Percentiles rank a stretch among this genome's conserved stretches.
Conservation (phyloP, 2,797 vertebrate species). For the Eutrigla gurnardus region DNA sequence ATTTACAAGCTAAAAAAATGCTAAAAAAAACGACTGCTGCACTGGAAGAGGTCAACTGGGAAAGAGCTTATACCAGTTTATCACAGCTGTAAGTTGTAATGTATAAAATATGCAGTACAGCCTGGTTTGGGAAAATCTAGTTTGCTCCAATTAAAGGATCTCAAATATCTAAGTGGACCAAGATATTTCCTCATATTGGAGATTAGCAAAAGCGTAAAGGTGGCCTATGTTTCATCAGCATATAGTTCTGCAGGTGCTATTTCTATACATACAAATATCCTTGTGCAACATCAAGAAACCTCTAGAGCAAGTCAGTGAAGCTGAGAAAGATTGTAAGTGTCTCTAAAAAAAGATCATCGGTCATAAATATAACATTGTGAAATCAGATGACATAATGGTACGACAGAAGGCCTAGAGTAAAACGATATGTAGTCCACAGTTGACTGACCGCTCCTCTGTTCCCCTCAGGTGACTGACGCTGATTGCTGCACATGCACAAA, state of each 20-base stretch:
- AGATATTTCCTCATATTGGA: not conserved
- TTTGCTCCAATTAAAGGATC: too few species aligned
- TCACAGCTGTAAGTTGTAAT: not conserved
- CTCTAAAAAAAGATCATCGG: not conserved
- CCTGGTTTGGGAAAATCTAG: not conserved
- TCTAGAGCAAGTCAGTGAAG: not conserved
- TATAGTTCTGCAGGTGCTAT: conserved; percentile 2
- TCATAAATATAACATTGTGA: conserved; percentile 12
- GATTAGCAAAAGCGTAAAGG: not conserved
- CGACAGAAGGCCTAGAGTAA: conserved; percentile 3
- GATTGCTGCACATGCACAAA: conserved; percentile 51
- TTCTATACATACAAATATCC: not conserved
- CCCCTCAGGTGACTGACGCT: conserved; percentile 49
- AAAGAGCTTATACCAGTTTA: not conserved
- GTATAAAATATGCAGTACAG: not conserved
- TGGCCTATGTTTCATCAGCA: not conserved
- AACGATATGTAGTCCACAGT: conserved; percentile 34
- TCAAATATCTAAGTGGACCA: too few species aligned
- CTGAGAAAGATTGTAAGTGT: not conserved
- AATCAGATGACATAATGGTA: conserved; percentile 10
- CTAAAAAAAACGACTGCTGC: not conserved
- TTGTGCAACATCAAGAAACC: conserved; percentile 1
- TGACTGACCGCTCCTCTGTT: conserved; percentile 40
- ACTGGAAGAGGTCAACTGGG: not conserved
- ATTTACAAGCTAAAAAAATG: not conserved